Percentiles rank a stretch among this genome's conserved stretches.
These are phyloP conservation scores for Hypena proboscidalis DNA, from an alignment of 2,888 invertebrate genomes.

Conservation along the genomic window DNA sequence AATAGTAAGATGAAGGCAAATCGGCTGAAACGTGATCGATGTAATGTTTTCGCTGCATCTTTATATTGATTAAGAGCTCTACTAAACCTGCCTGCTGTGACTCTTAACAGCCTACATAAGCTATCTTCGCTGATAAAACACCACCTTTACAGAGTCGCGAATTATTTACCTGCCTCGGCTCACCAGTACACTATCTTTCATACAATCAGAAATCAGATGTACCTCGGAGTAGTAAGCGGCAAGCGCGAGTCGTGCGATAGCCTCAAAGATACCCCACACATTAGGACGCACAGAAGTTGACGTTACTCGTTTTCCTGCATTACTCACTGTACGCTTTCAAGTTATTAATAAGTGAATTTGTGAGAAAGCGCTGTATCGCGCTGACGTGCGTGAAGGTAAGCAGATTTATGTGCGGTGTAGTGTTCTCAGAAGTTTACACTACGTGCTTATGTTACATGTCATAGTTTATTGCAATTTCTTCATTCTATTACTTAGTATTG, in stretches of 20 bases:
- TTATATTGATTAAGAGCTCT: too few species aligned
- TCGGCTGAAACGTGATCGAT: too few species aligned
- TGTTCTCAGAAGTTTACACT: background rate
- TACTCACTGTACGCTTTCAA: constrained; percentile 42
- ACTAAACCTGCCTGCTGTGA: too few species aligned
- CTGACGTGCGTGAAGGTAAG: constrained; percentile 21
- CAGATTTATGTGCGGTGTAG: constrained; percentile 5
- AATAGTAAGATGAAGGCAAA: too few species aligned
- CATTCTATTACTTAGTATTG: too few species aligned
- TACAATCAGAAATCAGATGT: constrained; percentile 47
- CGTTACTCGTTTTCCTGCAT: constrained; percentile 56
- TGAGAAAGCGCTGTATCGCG: constrained; percentile 54
- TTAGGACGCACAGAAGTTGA: constrained; percentile 59
- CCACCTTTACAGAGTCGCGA: constrained; percentile 31
- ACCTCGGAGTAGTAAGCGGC: constrained; percentile 37
- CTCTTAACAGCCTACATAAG: too few species aligned
- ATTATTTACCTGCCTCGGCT: constrained; percentile 25
- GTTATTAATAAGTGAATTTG: constrained; percentile 43
- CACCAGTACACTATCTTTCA: constrained; percentile 34
- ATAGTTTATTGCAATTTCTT: too few species aligned
- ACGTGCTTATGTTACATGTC: too few species aligned
- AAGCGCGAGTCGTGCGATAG: constrained; percentile 55
- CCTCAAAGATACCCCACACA: constrained; percentile 59
- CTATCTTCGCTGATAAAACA: too few species aligned
- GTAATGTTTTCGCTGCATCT: too few species aligned